Base-by-base conservation (phyloP, 2,797 vertebrate genomes). In the Craterocephalus amniculus region DNA sequence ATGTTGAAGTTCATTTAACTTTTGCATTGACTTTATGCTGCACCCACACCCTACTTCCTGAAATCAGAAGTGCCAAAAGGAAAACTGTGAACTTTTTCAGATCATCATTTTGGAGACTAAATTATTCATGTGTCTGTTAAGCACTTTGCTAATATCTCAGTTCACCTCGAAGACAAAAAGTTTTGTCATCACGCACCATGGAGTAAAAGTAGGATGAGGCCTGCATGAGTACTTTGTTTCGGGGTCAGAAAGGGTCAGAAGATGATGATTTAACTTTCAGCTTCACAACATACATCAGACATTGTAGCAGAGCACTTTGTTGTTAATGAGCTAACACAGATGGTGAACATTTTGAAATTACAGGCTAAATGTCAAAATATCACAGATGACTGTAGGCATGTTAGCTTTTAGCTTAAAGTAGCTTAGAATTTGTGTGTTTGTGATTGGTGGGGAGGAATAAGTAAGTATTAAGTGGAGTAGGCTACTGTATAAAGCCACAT, bases 21-120 rank as follows among this genome's bases (percentile, higher is more conserved):
- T 72, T n/a, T 8, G 27, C 71, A 78, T 85, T 84, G 80, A 78
- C 63, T 87, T 86, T 69, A 73, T 76, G 74, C 70, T 86, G 79
- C 56, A 4, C 45, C 57, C 71, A 81, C 31, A 45, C 29, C 64
- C 38, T 5, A 57, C 18, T 12, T 73, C 4, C 34, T 55, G 2
- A 54, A 27, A 27, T 54, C 26, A 27, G 12, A 13, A 55, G 3
- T 51, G 6, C 51, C 40, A 29, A 36, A 67, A 10, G 14, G n/a
- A 69, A 61, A 66, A 18, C 1, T 22, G 1, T 43, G 18, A 43
- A 2, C 40, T 43, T 18, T 18, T 43, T 18, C 18, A 6, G 16
- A 26, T 27, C 4, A 26, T 27, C 12, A 51, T 22, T 2, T 55
- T 34, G 20, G 22, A 26, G 0, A 2, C 24, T 70, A 54, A 36